Percentiles rank a stretch among this genome's conserved stretches.
phyloP scores from a whole-genome alignment of 2,888 invertebrate species.

The Limnephilus auricula region DNA sequence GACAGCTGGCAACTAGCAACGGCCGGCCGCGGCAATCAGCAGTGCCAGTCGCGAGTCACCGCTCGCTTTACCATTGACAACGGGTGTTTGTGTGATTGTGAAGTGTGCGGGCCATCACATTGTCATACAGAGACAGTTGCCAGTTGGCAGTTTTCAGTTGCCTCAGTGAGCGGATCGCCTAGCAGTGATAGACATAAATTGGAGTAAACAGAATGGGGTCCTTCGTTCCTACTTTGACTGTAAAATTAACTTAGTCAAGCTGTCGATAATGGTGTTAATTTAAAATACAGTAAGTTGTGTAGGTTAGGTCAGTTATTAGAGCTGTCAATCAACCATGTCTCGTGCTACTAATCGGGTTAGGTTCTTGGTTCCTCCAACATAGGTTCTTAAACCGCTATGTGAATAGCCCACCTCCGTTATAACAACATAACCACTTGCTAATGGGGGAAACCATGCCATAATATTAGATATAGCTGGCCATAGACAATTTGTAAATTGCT shows the following conservation, averaged over 20 bases:
- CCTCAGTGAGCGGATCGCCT: no score
- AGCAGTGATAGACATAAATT: no score
- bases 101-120: no score
- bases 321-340: neutral
- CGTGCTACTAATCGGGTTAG: neutral
- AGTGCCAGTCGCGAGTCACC: no score
- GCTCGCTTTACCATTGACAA: no score
- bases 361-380: neutral
- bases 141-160: no score
- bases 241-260: neutral
- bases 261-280: neutral
- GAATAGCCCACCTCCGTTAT: neutral
- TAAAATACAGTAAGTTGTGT: neutral
- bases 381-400: neutral
- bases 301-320: neutral
- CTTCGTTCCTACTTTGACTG: neutral
- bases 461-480: neutral
- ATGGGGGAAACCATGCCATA: neutral
- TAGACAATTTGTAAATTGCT: neutral
- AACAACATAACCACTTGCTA: neutral
- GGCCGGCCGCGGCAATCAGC: no score
- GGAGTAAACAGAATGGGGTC: no score
- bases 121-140: no score
- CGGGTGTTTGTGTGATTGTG: no score
- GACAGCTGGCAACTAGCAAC: no score